Evolutionary conservation across 2,113 vertebrate species (phyloP).

Genomic region (Hippopotamus amphibius): DNA sequence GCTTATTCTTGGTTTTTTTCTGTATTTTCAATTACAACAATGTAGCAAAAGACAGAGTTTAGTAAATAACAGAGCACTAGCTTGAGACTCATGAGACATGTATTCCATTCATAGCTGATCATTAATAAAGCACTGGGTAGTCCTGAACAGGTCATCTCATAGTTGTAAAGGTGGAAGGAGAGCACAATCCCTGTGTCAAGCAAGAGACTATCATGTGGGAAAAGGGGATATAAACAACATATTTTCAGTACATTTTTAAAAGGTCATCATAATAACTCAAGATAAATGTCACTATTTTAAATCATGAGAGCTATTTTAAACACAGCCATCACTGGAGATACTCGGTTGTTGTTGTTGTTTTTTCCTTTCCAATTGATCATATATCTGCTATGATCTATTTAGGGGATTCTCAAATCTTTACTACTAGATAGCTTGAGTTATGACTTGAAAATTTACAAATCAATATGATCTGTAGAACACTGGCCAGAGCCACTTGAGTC

Average conservation of each 20-base stretch:
- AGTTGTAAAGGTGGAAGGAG: background rate
- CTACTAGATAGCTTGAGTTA: background rate
- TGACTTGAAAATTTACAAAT: constrained; percentile 11
- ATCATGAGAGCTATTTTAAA: background rate
- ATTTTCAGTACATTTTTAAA: background rate
- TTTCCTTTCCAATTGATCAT: constrained; percentile 18
- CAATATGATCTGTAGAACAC: background rate
- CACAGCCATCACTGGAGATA: background rate
- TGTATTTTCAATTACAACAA: background rate
- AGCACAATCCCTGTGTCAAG: background rate
- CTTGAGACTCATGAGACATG: background rate
- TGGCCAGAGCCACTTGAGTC: background rate
- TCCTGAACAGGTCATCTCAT: background rate
- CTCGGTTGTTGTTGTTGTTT: background rate
- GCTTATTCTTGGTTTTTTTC: background rate
- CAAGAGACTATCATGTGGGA: background rate
- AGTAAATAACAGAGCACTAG: background rate
- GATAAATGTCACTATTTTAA: background rate
- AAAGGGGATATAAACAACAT: background rate
- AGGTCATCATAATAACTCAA: background rate
- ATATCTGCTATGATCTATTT: background rate
- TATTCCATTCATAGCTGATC: background rate
- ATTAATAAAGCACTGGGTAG: background rate
- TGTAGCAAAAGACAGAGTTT: background rate
- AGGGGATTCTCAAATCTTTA: background rate